Percentiles rank a stretch among this genome's conserved stretches.
Evolutionary conservation across 2,888 invertebrate species (phyloP).

Genomic region (Clitarchus hookeri): DNA sequence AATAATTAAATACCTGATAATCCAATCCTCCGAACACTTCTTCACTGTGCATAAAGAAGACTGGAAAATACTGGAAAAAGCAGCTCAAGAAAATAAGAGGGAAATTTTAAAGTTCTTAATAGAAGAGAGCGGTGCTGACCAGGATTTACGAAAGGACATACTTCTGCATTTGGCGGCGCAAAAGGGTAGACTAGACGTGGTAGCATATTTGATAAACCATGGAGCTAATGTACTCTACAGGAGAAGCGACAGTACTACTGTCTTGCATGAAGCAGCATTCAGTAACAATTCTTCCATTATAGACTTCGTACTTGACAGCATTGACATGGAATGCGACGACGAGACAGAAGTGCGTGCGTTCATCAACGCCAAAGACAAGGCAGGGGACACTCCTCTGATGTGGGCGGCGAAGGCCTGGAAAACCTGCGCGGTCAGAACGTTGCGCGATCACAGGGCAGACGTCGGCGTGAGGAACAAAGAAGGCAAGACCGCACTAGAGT

Average conservation of each 20-base stretch:
- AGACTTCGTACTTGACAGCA: neutral
- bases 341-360: neutral
- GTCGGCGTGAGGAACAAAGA: neutral
- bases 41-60: neutral
- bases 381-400: neutral
- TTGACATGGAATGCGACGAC: neutral
- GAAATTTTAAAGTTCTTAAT: neutral
- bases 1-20: neutral
- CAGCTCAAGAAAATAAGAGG: neutral
- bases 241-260: neutral
- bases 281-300: neutral
- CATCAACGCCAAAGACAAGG: neutral
- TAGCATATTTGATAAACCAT: neutral
- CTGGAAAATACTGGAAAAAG: neutral
- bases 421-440: neutral
- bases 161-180: neutral
- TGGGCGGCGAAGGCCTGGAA: neutral
- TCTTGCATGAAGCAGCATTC: neutral
- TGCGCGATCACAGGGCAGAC: neutral
- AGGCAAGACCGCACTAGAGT: neutral
- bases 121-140: neutral
- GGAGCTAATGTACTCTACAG: neutral
- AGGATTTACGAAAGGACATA: neutral
- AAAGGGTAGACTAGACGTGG: neutral
- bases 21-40: neutral